Evolutionary conservation across 2,888 invertebrate genomes (phyloP), one percentile per base, ranked within the genome.

Genomic region (Aphodius sticticus): DNA sequence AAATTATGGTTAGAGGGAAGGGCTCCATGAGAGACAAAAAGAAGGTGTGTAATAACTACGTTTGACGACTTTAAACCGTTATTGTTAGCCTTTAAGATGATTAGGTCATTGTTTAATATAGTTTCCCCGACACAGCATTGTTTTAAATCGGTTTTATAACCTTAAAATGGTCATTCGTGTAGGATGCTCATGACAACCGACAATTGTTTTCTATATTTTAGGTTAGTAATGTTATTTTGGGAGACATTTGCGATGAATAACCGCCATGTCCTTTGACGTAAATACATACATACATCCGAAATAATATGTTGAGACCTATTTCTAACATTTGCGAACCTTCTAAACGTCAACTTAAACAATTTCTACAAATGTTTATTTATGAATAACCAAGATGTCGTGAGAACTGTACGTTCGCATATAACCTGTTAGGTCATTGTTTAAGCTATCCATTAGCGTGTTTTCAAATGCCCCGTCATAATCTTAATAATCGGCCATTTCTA

Each of bases 1-100:
- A 99, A 94, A 99, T 99, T 88, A 99, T 99, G 99, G 99, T 99
- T 88, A 94, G 99, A 92, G 99, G 99, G 89, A 98, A 98, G 91
- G 99, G 99, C 83, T 99, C 99, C 81, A 99, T 99, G 99, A 93
- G 99, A 90, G 99, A 99, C 91, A 99, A 99, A 93, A 97, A 98
- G 92, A 99, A 99, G 97, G 99, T 99, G 92, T 91, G 91, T 88
- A 78, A 16, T 53, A 26, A 26, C 26, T 1, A 26, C 26, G n/a
- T 26, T 26, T 26, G 2, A 26, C 26, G 26, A 26, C 26, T 26
- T 3, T 26, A 26, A 26, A 26, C 16, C 70, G 16, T 76, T 69
- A 15, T 37, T 37, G 36, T 79, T 77, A 76, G 15, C 15, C 16
- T 76, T 53, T 76, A 4, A 4, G 16, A n/a, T 37, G 70, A 70